Conservation (phyloP, 2,797 vertebrate genomes). For the Pseudotriccus pelzelni region DNA sequence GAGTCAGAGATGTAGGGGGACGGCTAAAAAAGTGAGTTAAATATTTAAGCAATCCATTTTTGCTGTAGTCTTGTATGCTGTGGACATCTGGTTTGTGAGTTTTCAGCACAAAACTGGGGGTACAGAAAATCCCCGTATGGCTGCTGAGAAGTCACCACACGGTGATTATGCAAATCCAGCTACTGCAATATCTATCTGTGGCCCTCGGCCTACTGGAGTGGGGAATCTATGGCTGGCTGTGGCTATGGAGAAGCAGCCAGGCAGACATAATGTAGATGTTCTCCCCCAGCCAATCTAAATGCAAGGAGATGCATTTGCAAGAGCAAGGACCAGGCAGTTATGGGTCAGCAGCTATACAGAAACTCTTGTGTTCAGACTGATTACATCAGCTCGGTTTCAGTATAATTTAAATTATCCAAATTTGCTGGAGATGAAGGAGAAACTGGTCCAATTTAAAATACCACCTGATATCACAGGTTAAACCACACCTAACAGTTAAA, state of each 20-base stretch:
- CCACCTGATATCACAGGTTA: slow-evolving; percentile 12
- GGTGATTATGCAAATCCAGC: neutral
- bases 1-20: neutral
- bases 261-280: neutral
- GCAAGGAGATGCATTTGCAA: neutral
- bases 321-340: neutral
- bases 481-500: slow-evolving; percentile 9
- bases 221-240: neutral
- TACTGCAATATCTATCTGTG: neutral
- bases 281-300: neutral
- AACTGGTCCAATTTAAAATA: neutral
- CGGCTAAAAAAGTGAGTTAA: neutral
- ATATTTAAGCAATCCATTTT: neutral
- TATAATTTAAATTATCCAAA: slow-evolving; percentile 11
- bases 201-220: neutral
- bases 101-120: neutral
- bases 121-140: neutral
- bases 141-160: neutral
- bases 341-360: slow-evolving; percentile 22
- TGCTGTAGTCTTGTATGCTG: neutral
- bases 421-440: slow-evolving; percentile 16
- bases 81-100: neutral
- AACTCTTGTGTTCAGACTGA: neutral
- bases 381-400: slow-evolving; percentile 3
- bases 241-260: neutral